Evolutionary conservation across 2,797 vertebrate species (phyloP), one percentile per base, ranked within the genome.

Genomic region (Xiphorhynchus erythropygius): DNA sequence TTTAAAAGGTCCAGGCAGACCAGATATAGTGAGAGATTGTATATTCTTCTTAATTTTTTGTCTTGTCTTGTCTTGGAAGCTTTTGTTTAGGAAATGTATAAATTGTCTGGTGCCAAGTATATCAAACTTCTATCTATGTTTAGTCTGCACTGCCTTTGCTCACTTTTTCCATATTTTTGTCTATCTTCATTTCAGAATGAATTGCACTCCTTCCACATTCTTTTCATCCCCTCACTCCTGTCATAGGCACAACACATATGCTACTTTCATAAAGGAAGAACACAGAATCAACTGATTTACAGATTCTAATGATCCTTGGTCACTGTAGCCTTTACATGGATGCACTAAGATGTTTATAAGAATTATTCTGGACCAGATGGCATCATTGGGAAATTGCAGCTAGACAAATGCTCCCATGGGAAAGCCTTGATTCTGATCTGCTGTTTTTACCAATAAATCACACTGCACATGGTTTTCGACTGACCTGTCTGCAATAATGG

Each of bases 61-160:
- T 67, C 42, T 63, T 78, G 18, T 67, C 42, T 63, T 82, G 57
- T 42, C 30, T 67, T 77, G 49, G 44, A 85, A 90, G 35, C 13
- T 75, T 84, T 76, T 75, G 42, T 49, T 91, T 75, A 71, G 47
- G 35, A 87, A 87, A 44, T 37, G 82, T 1, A 12, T 70, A 90
- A 85, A 79, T 65, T 62, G 10, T 65, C 74, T 67, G 42, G 57
- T 79, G 76, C 49, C 59, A 85, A 88, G 44, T 71, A 42, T 50
- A 75, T 64, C 2, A 80, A 79, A 60, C n/a, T 50, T 63, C 24
- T 81, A 28, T n/a, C 39, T 47, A n/a, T 65, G 73, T 77, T 93
- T 93, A 91, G 55, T 74, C 73, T 74, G 78, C 32, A 18, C 4
- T 84, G 55, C 28, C 39, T 81, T 84, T 79, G n/a, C 50, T 91